Evolutionary conservation across 2,797 vertebrate species (phyloP).

Genomic region (Sphaeramia orbicularis): DNA sequence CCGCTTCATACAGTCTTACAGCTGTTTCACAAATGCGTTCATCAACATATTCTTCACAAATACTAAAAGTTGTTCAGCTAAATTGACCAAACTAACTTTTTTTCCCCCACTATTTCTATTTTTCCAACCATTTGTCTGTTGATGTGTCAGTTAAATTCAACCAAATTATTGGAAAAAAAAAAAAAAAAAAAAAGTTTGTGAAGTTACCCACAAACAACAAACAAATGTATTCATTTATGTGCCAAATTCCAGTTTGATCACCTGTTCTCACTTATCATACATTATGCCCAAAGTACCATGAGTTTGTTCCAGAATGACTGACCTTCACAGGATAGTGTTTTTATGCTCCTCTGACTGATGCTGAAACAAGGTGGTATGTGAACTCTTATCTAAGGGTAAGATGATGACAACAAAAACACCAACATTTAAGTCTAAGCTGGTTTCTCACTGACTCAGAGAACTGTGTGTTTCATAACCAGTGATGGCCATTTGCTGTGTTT

Average conservation of each 20-base stretch:
- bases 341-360: slow-evolving; percentile 21
- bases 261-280: slow-evolving; percentile 13
- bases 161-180: slow-evolving; percentile 26
- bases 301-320: slow-evolving; percentile 25
- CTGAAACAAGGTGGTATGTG: slow-evolving; percentile 3
- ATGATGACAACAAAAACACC: background rate
- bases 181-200: too few relatives aligned
- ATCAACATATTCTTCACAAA: background rate
- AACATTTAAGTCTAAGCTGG: slow-evolving; percentile 9
- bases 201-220: slow-evolving; percentile 11
- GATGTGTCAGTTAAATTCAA: background rate
- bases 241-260: slow-evolving; percentile 21
- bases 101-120: background rate
- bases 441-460: slow-evolving; percentile 33
- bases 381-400: slow-evolving; percentile 4
- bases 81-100: background rate
- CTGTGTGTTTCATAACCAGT: slow-evolving; percentile 29
- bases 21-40: background rate
- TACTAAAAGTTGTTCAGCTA: background rate
- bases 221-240: slow-evolving; percentile 18
- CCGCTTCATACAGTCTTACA: background rate
- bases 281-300: slow-evolving; percentile 1
- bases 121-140: slow-evolving; percentile 7
- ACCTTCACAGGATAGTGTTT: slow-evolving; percentile 19
- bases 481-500: slow-evolving; percentile 36